These are phyloP conservation scores for Prochilodus magdalenae DNA, from an alignment of 2,113 vertebrate species.

Conservation along the genomic window DNA sequence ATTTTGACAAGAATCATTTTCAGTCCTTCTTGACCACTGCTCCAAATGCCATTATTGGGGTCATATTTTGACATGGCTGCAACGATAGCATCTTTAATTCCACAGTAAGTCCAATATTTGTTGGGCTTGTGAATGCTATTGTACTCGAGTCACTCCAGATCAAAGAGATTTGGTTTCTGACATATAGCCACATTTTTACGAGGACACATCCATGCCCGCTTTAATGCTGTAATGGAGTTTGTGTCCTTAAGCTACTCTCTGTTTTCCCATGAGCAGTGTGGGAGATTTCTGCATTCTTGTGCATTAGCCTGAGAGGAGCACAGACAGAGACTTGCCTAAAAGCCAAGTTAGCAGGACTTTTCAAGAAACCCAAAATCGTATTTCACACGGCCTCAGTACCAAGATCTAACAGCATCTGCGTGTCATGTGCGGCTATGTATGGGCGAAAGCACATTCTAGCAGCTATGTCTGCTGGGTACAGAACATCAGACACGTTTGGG, in stretches of 20 bases:
- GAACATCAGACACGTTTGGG: constrained; percentile 61
- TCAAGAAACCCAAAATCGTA: constrained; percentile 5
- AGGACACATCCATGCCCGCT: constrained; percentile 61
- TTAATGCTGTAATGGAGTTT: constrained; percentile 63
- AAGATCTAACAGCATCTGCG: constrained; percentile 48
- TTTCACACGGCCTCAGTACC: not conserved
- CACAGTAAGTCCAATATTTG: constrained; percentile 9
- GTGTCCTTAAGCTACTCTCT: constrained; percentile 58
- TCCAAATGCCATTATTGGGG: constrained; percentile 3
- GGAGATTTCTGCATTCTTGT: constrained; percentile 52
- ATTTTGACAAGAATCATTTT: not conserved
- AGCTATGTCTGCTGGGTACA: constrained; percentile 59
- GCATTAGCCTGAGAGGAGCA: not conserved
- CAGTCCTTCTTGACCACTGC: not conserved
- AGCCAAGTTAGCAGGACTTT: constrained; percentile 16
- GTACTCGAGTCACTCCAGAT: constrained; percentile 52
- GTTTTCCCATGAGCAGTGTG: constrained; percentile 66
- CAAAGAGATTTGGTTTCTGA: constrained; percentile 50
- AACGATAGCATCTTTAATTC: constrained; percentile 10
- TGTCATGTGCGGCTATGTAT: constrained; percentile 42
- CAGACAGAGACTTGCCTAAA: constrained; percentile 18
- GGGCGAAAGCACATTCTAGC: constrained; percentile 22
- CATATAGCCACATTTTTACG: constrained; percentile 6
- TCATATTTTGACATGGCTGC: constrained; percentile 36
- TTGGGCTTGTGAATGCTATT: constrained; percentile 56